Evolutionary conservation across 1,140 invertebrate species (phyloP).

Genomic region (Dendroctonus valens): DNA sequence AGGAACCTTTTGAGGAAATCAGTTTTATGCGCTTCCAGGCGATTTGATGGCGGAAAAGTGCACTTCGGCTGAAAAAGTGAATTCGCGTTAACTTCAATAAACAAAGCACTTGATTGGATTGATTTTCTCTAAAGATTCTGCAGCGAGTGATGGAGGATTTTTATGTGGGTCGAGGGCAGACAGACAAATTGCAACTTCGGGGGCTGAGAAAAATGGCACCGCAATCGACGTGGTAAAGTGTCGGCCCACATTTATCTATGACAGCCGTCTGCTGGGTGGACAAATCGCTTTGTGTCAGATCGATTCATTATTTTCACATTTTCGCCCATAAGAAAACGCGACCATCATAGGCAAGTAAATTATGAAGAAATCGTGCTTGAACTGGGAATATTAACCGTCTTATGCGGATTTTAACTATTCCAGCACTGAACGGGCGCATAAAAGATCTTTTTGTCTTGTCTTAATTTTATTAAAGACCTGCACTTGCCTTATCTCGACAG

Average conservation of each 20-base stretch:
- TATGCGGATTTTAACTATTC: conserved; percentile 3
- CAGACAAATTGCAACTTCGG: conserved; percentile 8
- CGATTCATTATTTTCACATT: neutral
- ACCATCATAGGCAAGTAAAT: neutral
- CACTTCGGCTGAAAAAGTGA: neutral
- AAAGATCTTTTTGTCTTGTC: conserved; percentile 1
- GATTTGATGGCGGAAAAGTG: neutral
- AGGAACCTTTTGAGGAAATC: conserved; percentile 15
- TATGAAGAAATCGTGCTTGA: neutral
- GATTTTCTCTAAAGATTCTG: neutral
- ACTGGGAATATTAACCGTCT: neutral
- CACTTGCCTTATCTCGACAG: conserved; percentile 5
- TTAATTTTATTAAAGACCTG: conserved; percentile 5
- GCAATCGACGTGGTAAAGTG: neutral
- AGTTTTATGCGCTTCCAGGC: conserved; percentile 2
- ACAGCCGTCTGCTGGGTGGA: neutral
- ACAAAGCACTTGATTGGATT: neutral
- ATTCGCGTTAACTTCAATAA: neutral
- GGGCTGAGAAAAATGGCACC: neutral
- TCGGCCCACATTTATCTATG: conserved; percentile 10
- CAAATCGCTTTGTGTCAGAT: neutral
- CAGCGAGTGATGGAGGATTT: neutral
- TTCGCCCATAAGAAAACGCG: neutral
- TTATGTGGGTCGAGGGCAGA: neutral
- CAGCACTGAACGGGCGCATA: neutral